phyloP scores from a whole-genome alignment of 1,140 invertebrate species.

The Saccostrea echinata region DNA sequence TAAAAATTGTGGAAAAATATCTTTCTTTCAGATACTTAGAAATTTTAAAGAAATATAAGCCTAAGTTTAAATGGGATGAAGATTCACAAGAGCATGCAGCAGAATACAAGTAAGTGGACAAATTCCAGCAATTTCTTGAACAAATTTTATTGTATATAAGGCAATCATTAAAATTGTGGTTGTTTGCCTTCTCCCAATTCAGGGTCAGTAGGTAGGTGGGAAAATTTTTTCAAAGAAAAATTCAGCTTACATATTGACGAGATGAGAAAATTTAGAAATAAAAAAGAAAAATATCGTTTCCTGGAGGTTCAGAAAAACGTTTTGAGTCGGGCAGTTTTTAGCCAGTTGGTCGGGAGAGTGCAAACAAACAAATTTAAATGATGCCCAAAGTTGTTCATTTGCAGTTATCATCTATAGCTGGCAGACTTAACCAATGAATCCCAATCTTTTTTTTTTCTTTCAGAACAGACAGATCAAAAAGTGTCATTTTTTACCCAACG shows the following conservation, averaged over 20 bases:
- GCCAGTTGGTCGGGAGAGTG: too few species aligned
- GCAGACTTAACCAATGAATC: too few species aligned
- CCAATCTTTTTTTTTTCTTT: conserved; percentile 64
- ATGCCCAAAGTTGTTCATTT: neutral
- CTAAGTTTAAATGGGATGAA: conserved; percentile 88
- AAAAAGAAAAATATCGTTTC: too few species aligned
- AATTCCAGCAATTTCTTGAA: neutral
- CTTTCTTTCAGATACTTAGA: conserved; percentile 78
- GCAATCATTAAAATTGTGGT: too few species aligned
- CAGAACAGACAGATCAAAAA: conserved; percentile 84
- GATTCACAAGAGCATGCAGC: conserved; percentile 91
- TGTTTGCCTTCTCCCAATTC: too few species aligned
- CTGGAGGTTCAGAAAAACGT: too few species aligned
- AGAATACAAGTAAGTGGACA: conserved; percentile 87
- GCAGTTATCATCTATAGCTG: neutral
- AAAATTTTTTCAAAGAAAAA: too few species aligned
- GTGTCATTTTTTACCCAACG: conserved; percentile 93
- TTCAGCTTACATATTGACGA: too few species aligned
- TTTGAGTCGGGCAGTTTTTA: too few species aligned
- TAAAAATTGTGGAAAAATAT: conserved; percentile 10
- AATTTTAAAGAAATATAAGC: conserved; percentile 83
- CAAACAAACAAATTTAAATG: too few species aligned
- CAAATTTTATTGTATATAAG: too few species aligned
- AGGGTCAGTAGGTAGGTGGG: neutral
- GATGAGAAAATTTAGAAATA: too few species aligned